Evolutionary conservation across 2,888 invertebrate species (phyloP), one percentile per base, ranked within the genome.

Genomic region (Phalangium opilio): DNA sequence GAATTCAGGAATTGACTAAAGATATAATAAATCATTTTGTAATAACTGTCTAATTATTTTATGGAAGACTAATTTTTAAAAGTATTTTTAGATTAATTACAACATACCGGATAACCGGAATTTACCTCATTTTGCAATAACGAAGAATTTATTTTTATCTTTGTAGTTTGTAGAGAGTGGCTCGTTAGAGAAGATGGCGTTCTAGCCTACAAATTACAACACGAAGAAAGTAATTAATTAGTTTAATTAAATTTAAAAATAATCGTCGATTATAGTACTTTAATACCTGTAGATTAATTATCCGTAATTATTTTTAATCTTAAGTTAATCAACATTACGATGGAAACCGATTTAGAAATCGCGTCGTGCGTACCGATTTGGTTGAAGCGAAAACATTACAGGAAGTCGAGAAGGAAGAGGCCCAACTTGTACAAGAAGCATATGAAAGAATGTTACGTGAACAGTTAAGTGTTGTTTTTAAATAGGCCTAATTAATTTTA

Each of bases 111-210:
- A n/a, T n/a, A n/a, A n/a, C n/a, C n/a, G n/a, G n/a, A n/a, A n/a
- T n/a, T n/a, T n/a, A n/a, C n/a, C n/a, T n/a, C n/a, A n/a, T n/a
- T n/a, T n/a, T n/a, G n/a, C n/a, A 10, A 20, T 11, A 39, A 45
- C 12, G 11, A 39, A 18, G 17, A 20, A 20, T 44, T 38, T 44
- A n/a, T 44, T 41, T 39, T n/a, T 21, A 56, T 70, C 69, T 45
- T 70, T 79, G 44, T 58, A 67, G 83, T 83, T 49, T 80, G 83
- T 62, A 76, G 79, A 58, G 81, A 84, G 67, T 85, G 83, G 83
- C 70, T 81, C 58, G 79, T 85, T 32, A 77, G 82, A 60, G 85
- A 85, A 69, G 85, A 85, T 66, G 79, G 81, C 54, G 84, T 82
- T 15, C 65, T 84, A 60, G 84, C 85, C 8, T 79, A 83, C 65